A percentile compares a stretch with the other conserved stretches of the same genome.
Conservation (phyloP, 2,888 invertebrate species). For the Oligia latruncula region DNA sequence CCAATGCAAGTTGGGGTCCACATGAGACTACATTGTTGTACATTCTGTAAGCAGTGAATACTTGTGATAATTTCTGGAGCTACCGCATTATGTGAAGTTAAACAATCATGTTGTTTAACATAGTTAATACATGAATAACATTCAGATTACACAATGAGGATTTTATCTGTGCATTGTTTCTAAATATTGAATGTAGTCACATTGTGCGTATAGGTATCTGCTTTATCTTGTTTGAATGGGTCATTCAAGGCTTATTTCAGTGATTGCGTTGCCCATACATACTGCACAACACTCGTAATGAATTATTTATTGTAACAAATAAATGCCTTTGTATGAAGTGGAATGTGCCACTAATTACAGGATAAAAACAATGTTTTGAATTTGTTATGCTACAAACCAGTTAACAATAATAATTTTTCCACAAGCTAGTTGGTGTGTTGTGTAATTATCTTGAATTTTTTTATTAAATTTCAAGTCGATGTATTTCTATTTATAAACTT, state of each 20-base stretch:
- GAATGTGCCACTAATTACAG: slow-evolving; percentile 24
- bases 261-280: slow-evolving; percentile 33
- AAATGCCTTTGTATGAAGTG: slow-evolving; percentile 23
- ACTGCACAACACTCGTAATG: slow-evolving; percentile 8
- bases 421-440: not conserved
- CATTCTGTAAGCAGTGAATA: not conserved
- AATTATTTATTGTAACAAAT: slow-evolving; percentile 47
- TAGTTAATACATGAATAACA: slow-evolving; percentile 2
- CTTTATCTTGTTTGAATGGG: slow-evolving; percentile 49
- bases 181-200: slow-evolving; percentile 26
- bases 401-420: slow-evolving; percentile 28
- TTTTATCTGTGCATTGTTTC: slow-evolving; percentile 54
- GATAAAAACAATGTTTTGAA: slow-evolving; percentile 41
- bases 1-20: not conserved
- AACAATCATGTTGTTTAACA: slow-evolving; percentile 12
- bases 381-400: slow-evolving; percentile 19
- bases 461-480: not conserved
- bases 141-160: slow-evolving; percentile 25
- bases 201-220: slow-evolving; percentile 34
- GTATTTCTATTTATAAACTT: not conserved
- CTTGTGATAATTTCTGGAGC: slow-evolving; percentile 17
- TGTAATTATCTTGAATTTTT: not conserved
- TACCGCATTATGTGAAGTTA: slow-evolving; percentile 5
- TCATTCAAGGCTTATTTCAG: slow-evolving; percentile 57
- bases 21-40: not conserved